Conservation (phyloP, 2,797 vertebrate genomes). For the Hoplostethus atlanticus region DNA sequence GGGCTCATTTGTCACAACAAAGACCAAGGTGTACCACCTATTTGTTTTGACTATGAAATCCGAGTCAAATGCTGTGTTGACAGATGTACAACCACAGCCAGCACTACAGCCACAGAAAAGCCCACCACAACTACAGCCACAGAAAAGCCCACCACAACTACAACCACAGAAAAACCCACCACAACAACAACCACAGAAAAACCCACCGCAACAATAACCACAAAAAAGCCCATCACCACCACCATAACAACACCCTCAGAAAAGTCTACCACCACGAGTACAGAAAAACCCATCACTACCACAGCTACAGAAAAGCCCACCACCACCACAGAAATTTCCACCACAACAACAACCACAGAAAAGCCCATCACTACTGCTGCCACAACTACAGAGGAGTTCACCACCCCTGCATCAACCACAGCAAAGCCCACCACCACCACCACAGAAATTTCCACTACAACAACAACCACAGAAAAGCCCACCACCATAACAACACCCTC, state of each 20-base stretch:
- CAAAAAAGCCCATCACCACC: neutral
- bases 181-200: neutral
- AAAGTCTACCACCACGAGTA: neutral
- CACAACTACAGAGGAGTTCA: neutral
- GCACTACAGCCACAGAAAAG: neutral
- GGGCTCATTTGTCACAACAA: slow-evolving; percentile 85
- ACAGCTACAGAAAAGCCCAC: neutral
- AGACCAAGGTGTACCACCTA: slow-evolving; percentile 26
- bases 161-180: neutral
- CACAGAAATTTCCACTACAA: neutral
- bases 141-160: slow-evolving; percentile 54
- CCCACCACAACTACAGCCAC: neutral
- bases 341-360: neutral
- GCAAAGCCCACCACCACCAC: neutral
- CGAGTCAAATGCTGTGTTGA: slow-evolving; percentile 78
- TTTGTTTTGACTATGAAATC: slow-evolving; percentile 87
- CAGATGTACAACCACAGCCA: neutral
- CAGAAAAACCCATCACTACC: neutral
- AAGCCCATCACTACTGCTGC: slow-evolving; percentile 20
- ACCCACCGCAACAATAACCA: neutral
- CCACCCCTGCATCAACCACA: neutral
- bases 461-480: neutral
- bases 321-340: slow-evolving; percentile 3
- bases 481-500: neutral
- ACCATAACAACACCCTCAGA: neutral